phyloP scores from a whole-genome alignment of 1,140 invertebrate species.

The Bombus affinis region DNA sequence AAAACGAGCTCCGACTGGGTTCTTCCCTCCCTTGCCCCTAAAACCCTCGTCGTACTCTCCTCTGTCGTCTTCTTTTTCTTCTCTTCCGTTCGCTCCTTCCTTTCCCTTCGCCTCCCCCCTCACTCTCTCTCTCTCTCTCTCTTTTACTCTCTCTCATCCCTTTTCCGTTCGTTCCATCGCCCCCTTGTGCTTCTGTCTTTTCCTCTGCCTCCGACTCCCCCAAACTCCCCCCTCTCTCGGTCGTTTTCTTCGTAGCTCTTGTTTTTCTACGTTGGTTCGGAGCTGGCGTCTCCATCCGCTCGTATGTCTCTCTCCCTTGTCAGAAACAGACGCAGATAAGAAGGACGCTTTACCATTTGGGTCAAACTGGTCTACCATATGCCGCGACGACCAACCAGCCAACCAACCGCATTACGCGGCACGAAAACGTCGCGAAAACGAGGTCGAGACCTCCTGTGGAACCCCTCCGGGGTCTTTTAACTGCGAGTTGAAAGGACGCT shows the following conservation, averaged over 20 bases:
- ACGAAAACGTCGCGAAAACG: slow-evolving; percentile 56
- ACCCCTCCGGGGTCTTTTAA: slow-evolving; percentile 44
- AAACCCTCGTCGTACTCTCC: neutral
- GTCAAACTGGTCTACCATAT: slow-evolving; percentile 49
- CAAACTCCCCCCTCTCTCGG: neutral
- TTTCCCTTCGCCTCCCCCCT: neutral
- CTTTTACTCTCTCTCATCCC: too few relatives aligned
- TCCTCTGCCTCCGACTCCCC: too few relatives aligned
- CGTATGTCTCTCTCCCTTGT: slow-evolving; percentile 39
- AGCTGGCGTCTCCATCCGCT: slow-evolving; percentile 13
- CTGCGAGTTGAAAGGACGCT: slow-evolving; percentile 46
- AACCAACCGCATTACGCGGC: slow-evolving; percentile 33
- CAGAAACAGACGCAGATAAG: slow-evolving; percentile 53
- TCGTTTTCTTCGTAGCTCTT: neutral
- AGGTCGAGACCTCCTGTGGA: slow-evolving; percentile 46
- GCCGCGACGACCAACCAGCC: slow-evolving; percentile 1
- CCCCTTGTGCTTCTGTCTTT: neutral
- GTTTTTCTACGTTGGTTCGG: slow-evolving; percentile 7
- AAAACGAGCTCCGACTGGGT: slow-evolving; percentile 35
- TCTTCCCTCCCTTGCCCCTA: neutral
- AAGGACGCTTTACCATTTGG: slow-evolving; percentile 49
- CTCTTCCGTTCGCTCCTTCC: neutral
- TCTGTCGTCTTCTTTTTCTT: too few relatives aligned
- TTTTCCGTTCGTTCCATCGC: neutral
- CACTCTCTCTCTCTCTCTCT: too few relatives aligned